Conservation (phyloP, 2,797 vertebrate genomes). For the Gallinago nigripennis region DNA sequence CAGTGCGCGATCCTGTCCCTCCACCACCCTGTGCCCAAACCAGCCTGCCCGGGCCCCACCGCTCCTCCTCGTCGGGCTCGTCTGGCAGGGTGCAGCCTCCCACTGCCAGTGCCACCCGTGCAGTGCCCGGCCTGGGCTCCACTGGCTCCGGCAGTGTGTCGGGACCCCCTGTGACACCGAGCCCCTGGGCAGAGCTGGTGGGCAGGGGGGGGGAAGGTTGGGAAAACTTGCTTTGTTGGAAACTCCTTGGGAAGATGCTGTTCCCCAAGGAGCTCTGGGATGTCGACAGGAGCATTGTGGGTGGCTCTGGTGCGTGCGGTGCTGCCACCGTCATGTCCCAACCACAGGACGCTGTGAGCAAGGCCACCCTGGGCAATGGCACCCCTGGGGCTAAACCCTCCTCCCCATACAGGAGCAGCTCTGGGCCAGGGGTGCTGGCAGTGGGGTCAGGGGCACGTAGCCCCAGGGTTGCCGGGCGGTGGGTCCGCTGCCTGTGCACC, state of each 20-base stretch:
- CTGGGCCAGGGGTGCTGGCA: rapidly evolving
- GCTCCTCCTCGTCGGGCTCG: background rate
- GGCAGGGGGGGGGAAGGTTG: rapidly evolving
- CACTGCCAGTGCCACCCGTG: rapidly evolving
- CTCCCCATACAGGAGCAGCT: background rate
- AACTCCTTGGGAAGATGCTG: background rate
- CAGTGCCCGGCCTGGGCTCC: background rate
- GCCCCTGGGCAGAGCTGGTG: background rate
- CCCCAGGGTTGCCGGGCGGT: background rate
- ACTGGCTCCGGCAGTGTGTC: rapidly evolving
- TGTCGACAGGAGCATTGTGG: rapidly evolving
- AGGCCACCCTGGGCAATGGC: rapidly evolving
- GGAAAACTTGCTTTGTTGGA: background rate
- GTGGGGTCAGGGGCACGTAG: rapidly evolving
- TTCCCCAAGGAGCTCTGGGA: background rate
- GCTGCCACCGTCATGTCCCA: rapidly evolving
- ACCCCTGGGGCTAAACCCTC: rapidly evolving
- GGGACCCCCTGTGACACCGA: background rate
- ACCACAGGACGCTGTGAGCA: rapidly evolving
- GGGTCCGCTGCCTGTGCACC: background rate
- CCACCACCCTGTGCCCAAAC: background rate
- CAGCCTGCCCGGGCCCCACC: background rate
- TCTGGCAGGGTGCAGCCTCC: background rate
- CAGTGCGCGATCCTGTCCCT: rapidly evolving
- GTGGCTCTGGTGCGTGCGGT: rapidly evolving